Percentiles rank a stretch among this genome's conserved stretches.
Evolutionary conservation across 1,140 invertebrate species (phyloP).

Genomic region (Aphis gossypii): DNA sequence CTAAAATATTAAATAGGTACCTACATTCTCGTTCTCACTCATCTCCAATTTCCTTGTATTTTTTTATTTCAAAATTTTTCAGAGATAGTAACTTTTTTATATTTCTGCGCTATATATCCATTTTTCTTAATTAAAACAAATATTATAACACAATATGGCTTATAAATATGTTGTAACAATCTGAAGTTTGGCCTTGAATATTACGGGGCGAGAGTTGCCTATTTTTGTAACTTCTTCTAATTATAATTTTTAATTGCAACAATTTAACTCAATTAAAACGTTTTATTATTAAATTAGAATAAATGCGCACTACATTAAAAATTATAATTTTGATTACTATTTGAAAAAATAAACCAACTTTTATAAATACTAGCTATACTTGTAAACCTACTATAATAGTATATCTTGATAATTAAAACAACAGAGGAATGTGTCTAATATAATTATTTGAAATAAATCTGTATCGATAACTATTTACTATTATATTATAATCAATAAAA

Average conservation of each 20-base stretch:
- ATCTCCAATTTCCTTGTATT: background rate
- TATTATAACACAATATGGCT: background rate
- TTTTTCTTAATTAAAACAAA: background rate
- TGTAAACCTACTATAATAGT: too few species aligned
- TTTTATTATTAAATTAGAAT: background rate
- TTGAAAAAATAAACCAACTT: background rate
- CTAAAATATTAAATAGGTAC: background rate
- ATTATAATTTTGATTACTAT: background rate
- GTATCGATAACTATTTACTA: too few species aligned
- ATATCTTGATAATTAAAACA: too few species aligned
- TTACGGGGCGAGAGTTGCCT: background rate
- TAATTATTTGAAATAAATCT: too few species aligned
- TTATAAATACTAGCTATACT: background rate
- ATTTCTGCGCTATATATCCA: background rate
- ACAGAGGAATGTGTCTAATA: too few species aligned
- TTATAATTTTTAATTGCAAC: background rate
- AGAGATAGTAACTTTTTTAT: background rate
- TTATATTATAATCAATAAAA: too few species aligned
- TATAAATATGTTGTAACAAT: background rate
- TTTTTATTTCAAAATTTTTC: background rate
- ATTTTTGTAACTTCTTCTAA: background rate
- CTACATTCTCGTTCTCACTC: background rate
- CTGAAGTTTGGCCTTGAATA: background rate
- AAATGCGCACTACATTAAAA: background rate
- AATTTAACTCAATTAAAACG: background rate